Percentiles rank a stretch among this genome's conserved stretches.
Conservation (phyloP, 2,113 vertebrate species). For the Damaliscus lunatus region DNA sequence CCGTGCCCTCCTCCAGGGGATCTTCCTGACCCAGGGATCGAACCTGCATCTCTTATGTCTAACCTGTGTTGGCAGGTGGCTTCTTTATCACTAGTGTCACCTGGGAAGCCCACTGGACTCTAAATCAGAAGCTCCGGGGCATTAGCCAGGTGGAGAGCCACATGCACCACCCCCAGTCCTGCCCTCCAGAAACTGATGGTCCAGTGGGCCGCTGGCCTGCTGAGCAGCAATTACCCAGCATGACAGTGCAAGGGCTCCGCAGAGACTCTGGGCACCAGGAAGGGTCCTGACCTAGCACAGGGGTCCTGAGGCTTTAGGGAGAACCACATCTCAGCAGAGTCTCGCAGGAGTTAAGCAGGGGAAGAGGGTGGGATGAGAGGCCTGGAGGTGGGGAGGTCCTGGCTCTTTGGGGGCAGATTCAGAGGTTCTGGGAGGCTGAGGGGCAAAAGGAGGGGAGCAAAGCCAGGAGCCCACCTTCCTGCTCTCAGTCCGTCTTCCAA, state of each 20-base stretch:
- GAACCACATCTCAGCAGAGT: background rate
- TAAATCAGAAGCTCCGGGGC: background rate
- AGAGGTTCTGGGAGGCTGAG: background rate
- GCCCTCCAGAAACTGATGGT: background rate
- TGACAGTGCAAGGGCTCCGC: rapidly evolving
- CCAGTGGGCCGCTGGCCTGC: background rate
- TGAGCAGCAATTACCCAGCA: rapidly evolving
- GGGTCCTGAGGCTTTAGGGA: rapidly evolving
- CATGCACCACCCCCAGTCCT: background rate
- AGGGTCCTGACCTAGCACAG: background rate
- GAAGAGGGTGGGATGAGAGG: background rate
- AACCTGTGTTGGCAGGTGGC: background rate
- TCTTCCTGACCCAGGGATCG: background rate
- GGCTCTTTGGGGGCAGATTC: background rate
- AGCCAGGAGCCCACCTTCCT: background rate
- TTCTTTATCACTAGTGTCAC: background rate
- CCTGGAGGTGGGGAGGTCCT: background rate
- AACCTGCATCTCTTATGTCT: background rate
- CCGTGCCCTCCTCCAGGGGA: background rate
- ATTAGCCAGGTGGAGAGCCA: background rate
- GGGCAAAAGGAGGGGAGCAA: rapidly evolving
- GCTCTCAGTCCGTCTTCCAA: rapidly evolving
- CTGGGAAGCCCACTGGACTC: background rate
- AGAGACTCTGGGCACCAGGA: background rate
- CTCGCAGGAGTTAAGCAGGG: rapidly evolving